phyloP scores from a whole-genome alignment of 2,888 invertebrate species.

The Acrobasis consociella region DNA sequence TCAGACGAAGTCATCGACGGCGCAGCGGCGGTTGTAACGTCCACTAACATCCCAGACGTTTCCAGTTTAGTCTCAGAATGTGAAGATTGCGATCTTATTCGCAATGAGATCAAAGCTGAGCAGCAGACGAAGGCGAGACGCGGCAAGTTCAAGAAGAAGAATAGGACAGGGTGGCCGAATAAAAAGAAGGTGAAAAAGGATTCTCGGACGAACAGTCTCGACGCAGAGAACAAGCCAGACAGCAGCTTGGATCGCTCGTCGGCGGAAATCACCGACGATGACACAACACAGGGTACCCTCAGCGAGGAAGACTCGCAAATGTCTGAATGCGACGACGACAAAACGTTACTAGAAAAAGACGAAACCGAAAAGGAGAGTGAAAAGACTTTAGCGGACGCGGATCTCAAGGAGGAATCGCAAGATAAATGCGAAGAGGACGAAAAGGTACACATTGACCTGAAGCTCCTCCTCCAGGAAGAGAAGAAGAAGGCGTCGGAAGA shows the following conservation, averaged over 20 bases:
- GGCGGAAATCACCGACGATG: constrained; percentile 58
- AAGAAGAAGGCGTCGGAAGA: constrained; percentile 46
- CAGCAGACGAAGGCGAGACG: constrained; percentile 56
- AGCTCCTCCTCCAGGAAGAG: constrained; percentile 49
- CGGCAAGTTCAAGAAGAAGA: constrained; percentile 86
- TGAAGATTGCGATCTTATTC: constrained; percentile 68
- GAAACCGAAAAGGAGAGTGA: constrained; percentile 31
- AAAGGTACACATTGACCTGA: constrained; percentile 49
- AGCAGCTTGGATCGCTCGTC: constrained; percentile 62
- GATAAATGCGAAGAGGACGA: constrained; percentile 40
- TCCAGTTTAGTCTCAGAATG: constrained; percentile 71
- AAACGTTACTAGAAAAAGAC: constrained; percentile 25
- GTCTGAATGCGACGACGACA: constrained; percentile 48
- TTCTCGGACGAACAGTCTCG: constrained; percentile 56
- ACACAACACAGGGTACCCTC: constrained; percentile 57
- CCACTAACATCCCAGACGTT: constrained; percentile 69
- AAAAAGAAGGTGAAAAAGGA: constrained; percentile 71
- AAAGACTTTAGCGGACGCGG: constrained; percentile 35
- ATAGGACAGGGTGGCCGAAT: constrained; percentile 92
- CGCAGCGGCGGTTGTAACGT: constrained; percentile 58
- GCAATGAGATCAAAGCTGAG: constrained; percentile 59
- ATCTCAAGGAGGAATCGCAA: constrained; percentile 38
- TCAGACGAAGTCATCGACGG: constrained; percentile 68
- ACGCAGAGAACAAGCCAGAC: constrained; percentile 53
- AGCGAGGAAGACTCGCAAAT: constrained; percentile 57